Evolutionary conservation across 2,797 vertebrate species (phyloP), one percentile per base, ranked within the genome.

Genomic region (Acipenser ruthenus): DNA sequence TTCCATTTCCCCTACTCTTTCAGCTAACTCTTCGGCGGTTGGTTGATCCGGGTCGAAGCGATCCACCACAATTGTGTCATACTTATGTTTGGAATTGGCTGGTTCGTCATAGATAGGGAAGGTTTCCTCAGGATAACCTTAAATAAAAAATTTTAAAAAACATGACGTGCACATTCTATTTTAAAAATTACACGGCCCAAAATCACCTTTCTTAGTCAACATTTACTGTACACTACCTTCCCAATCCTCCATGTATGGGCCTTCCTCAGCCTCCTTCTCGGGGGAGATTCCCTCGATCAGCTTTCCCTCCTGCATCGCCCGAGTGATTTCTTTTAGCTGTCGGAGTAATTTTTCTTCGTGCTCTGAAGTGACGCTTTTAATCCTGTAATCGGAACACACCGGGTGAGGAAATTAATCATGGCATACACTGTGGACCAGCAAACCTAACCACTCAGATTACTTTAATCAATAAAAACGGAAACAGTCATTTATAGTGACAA

Each of bases 291-390:
- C 83, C 63, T 95, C 94, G 75, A 92, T 67, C 72, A 96, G 83
- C 70, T 90, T 92, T 9, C 94, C 92, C 82, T 94, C 93, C 79
- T 93, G 93, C 94, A 99, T 98, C 70, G 82, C 84, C 2, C 84
- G 88, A 0, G 95, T 96, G 72, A 99, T 97, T 86, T 96, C 95
- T 62, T 90, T 88, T 75, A 99, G 92, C 74, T 95, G 93, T 70
- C 88, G 89, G 68, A 99, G 89, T 67, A 99, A 79, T 49, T 69
- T 90, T 82, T 93, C 92, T 82, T 98, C 95, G 79, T 97, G 94
- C 58, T 93, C 91, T 12, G 86, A 85, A 52, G 86, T 92, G 78
- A 92, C 89, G 10, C 88, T 88, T 75, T 82, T 87, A 67, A 81
- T 72, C 78, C 87, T 93, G 76, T 12, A 50, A 3, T 47, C 49